These are phyloP conservation scores for Ceuthmochares aereus DNA, from an alignment of 2,113 vertebrate species.

Conservation along the genomic window DNA sequence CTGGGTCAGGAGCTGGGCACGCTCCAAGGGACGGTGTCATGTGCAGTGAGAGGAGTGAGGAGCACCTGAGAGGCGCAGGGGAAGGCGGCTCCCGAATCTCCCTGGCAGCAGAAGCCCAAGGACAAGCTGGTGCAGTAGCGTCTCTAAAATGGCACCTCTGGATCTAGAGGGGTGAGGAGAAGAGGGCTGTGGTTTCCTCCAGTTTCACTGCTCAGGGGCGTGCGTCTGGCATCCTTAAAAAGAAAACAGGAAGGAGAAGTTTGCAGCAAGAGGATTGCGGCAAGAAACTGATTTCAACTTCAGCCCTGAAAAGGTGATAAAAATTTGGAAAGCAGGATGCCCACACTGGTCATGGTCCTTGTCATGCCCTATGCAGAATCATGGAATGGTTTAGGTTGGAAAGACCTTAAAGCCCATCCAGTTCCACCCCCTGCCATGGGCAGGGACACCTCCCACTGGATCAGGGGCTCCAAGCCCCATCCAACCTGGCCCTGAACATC, in stretches of 20 bases:
- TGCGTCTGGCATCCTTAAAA: not conserved
- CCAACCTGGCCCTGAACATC: too few relatives aligned
- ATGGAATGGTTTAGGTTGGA: too few relatives aligned
- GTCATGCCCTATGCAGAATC: not conserved
- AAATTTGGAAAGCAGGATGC: not conserved
- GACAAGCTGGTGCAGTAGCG: not conserved
- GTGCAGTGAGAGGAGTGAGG: rapidly evolving
- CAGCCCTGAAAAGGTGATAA: not conserved
- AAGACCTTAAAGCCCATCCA: too few relatives aligned
- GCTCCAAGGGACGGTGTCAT: rapidly evolving
- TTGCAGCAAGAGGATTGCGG: not conserved
- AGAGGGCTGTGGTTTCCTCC: not conserved
- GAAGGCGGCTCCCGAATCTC: rapidly evolving
- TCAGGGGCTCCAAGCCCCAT: too few relatives aligned
- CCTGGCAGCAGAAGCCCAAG: not conserved
- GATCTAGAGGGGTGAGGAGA: not conserved
- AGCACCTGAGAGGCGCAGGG: not conserved
- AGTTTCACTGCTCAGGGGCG: rapidly evolving
- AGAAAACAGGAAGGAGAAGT: slow-evolving; percentile 52
- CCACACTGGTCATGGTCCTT: rapidly evolving
- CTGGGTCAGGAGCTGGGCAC: not conserved
- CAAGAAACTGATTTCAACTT: not conserved
- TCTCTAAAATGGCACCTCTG: not conserved
- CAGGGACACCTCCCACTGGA: too few relatives aligned
- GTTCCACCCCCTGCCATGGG: too few relatives aligned